phyloP scores from a whole-genome alignment of 2,113 vertebrate genomes.

The Sebastes fasciatus region DNA sequence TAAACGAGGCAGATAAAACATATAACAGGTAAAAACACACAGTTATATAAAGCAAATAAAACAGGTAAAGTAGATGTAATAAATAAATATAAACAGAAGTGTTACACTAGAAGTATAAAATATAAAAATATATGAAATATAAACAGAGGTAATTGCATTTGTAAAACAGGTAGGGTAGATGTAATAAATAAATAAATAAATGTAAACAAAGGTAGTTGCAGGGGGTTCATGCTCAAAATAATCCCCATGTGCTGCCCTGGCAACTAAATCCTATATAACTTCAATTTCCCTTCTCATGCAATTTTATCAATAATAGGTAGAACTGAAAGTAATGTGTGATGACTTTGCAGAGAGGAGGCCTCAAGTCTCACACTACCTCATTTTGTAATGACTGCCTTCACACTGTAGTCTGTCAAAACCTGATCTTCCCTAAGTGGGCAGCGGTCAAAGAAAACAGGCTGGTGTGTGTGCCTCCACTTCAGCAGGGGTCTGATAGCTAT shows the following conservation, averaged over 20 bases:
- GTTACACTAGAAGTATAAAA: too few relatives aligned
- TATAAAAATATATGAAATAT: too few relatives aligned
- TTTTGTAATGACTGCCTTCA: conserved; percentile 8
- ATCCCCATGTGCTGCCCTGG: background rate
- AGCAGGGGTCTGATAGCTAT: conserved; percentile 37
- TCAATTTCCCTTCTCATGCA: background rate
- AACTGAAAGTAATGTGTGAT: conserved; percentile 7
- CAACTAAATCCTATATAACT: background rate
- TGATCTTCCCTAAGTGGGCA: conserved; percentile 30
- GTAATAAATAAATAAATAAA: too few relatives aligned
- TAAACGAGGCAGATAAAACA: too few relatives aligned
- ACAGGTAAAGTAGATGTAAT: too few relatives aligned
- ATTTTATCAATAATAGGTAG: conserved; percentile 4
- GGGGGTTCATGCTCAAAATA: background rate
- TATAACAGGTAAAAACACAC: too few relatives aligned
- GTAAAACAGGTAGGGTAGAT: too few relatives aligned
- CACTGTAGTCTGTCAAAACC: conserved; percentile 32
- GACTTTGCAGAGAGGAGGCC: conserved; percentile 9
- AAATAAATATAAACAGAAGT: too few relatives aligned
- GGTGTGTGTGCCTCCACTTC: conserved; percentile 40
- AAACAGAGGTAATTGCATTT: too few relatives aligned
- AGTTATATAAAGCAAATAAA: too few relatives aligned
- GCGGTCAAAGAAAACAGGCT: conserved; percentile 30
- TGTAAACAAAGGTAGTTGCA: too few relatives aligned
- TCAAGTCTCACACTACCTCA: conserved; percentile 1